Evolutionary conservation across 2,797 vertebrate species (phyloP).

Genomic region (Monodelphis domestica): DNA sequence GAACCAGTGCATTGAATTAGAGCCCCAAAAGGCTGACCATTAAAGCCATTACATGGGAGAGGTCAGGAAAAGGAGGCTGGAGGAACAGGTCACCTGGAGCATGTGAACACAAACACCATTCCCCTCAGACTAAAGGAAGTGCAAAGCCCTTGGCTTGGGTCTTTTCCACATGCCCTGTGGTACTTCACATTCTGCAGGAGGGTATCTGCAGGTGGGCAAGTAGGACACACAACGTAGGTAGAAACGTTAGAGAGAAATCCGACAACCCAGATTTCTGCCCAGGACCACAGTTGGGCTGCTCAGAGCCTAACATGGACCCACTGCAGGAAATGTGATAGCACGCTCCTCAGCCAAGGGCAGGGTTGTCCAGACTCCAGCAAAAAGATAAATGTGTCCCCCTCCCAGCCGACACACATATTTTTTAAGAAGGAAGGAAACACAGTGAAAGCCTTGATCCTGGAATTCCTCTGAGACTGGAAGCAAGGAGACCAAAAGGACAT

Average conservation of each 20-base stretch:
- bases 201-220: background rate
- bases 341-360: background rate
- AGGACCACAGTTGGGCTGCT: background rate
- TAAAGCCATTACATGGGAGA: conserved; percentile 27
- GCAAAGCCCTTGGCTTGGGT: background rate
- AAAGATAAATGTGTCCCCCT: background rate
- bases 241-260: background rate
- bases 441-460: background rate
- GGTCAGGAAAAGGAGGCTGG: background rate
- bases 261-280: background rate
- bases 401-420: too few species aligned
- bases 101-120: background rate
- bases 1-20: conserved; percentile 19
- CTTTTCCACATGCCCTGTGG: background rate
- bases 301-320: background rate
- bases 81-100: conserved; percentile 29
- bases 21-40: background rate
- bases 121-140: background rate
- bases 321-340: background rate
- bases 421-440: background rate
- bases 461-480: background rate
- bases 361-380: background rate
- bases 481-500: background rate
- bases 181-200: background rate
- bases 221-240: background rate